phyloP scores from a whole-genome alignment of 1,140 invertebrate genomes.

The Caenorhabditis brenneri region DNA sequence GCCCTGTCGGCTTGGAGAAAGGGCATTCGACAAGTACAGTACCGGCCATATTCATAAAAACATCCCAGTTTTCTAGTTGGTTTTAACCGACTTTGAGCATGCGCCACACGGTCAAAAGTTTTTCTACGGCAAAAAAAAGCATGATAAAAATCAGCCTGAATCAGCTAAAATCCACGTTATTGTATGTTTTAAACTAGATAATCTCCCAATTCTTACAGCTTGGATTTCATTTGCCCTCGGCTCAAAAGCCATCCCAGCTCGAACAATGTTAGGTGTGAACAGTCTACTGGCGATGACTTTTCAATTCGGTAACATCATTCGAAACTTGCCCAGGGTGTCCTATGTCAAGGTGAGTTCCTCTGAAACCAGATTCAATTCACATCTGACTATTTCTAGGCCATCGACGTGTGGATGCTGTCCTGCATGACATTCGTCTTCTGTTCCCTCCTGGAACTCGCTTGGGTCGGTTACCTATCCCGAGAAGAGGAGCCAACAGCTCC shows the following conservation, averaged over 20 bases:
- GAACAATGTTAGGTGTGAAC: constrained; percentile 70
- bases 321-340: constrained; percentile 67
- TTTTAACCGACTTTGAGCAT: no score
- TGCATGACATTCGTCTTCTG: constrained; percentile 71
- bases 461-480: constrained; percentile 68
- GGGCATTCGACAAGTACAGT: no score
- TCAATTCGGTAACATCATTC: constrained; percentile 70
- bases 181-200: no score
- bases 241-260: constrained; percentile 67
- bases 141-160: no score
- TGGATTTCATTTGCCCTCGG: constrained; percentile 71
- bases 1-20: no score
- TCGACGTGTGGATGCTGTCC: constrained; percentile 71
- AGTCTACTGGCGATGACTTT: constrained; percentile 68
- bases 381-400: not conserved
- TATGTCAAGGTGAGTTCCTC: constrained; percentile 65
- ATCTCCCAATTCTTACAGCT: no score
- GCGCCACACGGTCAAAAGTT: no score
- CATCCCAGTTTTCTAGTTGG: no score
- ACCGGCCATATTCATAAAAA: no score
- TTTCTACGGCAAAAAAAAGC: no score
- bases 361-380: not conserved
- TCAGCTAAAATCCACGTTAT: no score
- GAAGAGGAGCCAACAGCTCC: constrained; percentile 56
- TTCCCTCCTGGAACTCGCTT: constrained; percentile 68